Conservation (phyloP, 2,113 vertebrate species). For the Pogonocichla stellata region DNA sequence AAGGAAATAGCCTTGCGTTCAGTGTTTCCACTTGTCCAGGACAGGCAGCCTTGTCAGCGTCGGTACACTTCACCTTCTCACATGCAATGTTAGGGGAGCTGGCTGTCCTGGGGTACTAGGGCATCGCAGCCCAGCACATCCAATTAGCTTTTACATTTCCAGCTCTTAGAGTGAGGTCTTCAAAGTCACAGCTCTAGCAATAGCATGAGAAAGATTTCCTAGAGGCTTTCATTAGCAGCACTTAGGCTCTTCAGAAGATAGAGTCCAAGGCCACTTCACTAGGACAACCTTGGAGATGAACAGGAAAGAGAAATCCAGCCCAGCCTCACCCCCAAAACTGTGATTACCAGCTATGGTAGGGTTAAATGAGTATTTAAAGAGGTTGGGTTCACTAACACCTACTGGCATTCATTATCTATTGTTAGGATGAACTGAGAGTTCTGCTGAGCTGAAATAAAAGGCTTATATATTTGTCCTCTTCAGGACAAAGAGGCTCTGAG, state of each 20-base stretch:
- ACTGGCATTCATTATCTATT: neutral
- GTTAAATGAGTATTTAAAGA: neutral
- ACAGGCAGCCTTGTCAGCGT: neutral
- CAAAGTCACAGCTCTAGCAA: neutral
- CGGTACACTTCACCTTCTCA: neutral
- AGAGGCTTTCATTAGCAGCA: neutral
- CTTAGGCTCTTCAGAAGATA: neutral
- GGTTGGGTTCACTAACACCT: neutral
- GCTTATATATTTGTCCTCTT: neutral
- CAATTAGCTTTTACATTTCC: neutral
- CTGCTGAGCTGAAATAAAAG: neutral
- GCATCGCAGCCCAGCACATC: neutral
- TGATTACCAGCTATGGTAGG: neutral
- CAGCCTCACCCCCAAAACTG: neutral
- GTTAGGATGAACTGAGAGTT: neutral
- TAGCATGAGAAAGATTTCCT: neutral
- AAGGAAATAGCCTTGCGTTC: neutral
- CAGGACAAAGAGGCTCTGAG: neutral
- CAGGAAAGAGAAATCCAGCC: neutral
- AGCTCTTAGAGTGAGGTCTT: neutral
- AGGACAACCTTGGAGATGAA: neutral
- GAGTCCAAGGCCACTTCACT: neutral
- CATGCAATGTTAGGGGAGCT: neutral
- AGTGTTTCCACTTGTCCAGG: neutral
- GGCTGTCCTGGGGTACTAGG: accelerated